Conservation (phyloP, 2,888 invertebrate genomes). For the Pemphredon lugubris region DNA sequence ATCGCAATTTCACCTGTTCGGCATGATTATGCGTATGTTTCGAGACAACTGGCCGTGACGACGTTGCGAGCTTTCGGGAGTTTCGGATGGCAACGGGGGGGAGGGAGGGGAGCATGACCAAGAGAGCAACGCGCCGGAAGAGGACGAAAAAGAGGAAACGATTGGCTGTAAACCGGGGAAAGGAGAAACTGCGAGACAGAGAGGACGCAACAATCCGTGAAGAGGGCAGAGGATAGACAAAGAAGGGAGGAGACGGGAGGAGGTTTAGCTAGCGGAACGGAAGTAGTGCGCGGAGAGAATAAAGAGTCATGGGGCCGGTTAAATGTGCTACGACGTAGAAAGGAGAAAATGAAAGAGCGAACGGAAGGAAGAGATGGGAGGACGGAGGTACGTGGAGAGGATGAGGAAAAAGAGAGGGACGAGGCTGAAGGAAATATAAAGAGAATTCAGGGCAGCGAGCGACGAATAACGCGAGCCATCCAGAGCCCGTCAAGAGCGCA, state of each 20-base stretch:
- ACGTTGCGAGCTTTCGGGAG: not conserved
- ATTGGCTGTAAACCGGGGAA: not conserved
- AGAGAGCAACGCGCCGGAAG: not conserved
- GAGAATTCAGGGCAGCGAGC: conserved; percentile 4
- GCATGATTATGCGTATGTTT: conserved; percentile 14
- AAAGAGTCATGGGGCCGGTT: not conserved
- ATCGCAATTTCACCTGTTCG: conserved; percentile 21
- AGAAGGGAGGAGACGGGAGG: not conserved
- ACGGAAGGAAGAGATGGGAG: not conserved
- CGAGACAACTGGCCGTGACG: not conserved
- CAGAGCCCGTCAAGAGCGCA: not conserved
- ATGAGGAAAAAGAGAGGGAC: conserved; percentile 7
- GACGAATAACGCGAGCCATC: conserved; percentile 8
- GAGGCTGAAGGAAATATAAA: conserved; percentile 12
- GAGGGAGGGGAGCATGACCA: not conserved
- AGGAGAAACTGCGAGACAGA: not conserved
- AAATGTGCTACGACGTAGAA: conserved; percentile 16
- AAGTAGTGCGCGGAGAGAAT: conserved; percentile 6
- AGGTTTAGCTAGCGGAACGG: conserved; percentile 21
- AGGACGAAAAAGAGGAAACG: not conserved
- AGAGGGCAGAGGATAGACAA: not conserved
- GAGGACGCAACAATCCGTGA: not conserved
- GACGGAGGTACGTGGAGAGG: not conserved
- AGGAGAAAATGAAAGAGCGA: conserved; percentile 17
- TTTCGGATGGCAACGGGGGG: too few species aligned